phyloP scores from a whole-genome alignment of 2,888 invertebrate species.

The Drosophila monieri region DNA sequence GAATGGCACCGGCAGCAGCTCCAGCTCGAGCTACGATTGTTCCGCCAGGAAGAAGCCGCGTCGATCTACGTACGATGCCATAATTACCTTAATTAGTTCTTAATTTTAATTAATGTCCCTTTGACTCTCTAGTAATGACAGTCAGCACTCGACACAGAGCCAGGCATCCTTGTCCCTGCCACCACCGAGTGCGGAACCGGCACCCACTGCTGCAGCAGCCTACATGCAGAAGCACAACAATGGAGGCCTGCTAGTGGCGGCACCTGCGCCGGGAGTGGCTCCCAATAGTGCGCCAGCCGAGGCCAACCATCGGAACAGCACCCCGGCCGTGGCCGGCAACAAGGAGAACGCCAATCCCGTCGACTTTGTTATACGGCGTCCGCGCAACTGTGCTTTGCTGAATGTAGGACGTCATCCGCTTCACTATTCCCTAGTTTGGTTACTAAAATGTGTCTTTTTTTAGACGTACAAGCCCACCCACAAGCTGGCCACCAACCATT shows the following conservation, averaged over 20 bases:
- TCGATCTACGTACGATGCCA: constrained; percentile 90
- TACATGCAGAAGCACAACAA: constrained; percentile 53
- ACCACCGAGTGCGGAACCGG: constrained; percentile 66
- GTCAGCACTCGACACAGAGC: constrained; percentile 81
- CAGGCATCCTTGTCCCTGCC: constrained; percentile 80
- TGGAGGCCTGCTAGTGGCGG: constrained; percentile 61
- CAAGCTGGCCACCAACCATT: constrained; percentile 91
- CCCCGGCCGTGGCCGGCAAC: constrained; percentile 68
- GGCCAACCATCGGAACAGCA: constrained; percentile 59
- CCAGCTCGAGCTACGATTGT: constrained; percentile 81
- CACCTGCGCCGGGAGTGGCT: constrained; percentile 28
- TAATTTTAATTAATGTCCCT: too few species aligned
- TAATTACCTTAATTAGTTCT: fast-evolving
- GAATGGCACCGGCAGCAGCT: constrained; percentile 76
- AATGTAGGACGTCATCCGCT: constrained; percentile 75
- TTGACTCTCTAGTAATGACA: constrained; percentile 75
- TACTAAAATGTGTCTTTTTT: constrained; percentile 63
- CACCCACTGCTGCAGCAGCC: constrained; percentile 39
- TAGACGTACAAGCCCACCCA: constrained; percentile 88
- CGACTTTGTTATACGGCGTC: constrained; percentile 82
- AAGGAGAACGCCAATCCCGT: constrained; percentile 83
- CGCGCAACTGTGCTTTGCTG: constrained; percentile 81
- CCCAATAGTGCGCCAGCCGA: constrained; percentile 41
- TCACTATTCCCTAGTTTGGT: not conserved
- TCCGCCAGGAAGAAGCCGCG: constrained; percentile 95